Conservation (phyloP, 1,140 invertebrate species). For the Hyphantria cunea region DNA sequence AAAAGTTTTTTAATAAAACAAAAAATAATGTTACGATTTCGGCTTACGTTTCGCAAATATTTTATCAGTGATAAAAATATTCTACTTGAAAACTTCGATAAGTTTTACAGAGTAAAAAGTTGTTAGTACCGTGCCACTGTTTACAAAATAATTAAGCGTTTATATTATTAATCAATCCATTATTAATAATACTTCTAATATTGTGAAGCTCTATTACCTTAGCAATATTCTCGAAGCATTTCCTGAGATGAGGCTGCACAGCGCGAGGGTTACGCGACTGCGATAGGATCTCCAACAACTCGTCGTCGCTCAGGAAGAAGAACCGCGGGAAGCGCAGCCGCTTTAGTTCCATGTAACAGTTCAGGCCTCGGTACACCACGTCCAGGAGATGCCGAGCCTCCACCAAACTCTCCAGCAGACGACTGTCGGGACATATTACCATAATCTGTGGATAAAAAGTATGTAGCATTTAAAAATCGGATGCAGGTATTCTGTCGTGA, state of each 20-base stretch:
- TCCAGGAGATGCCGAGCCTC: constrained; percentile 86
- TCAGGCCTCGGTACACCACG: constrained; percentile 87
- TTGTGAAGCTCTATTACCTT: constrained; percentile 73
- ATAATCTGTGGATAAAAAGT: constrained; percentile 78
- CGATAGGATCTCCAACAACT: constrained; percentile 89
- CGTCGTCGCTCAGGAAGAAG: constrained; percentile 91
- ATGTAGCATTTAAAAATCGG: no score
- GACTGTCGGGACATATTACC: constrained; percentile 82
- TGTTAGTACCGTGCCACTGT: no score
- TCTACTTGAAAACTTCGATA: no score
- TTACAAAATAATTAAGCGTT: no score
- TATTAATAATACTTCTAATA: no score
- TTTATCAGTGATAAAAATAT: no score
- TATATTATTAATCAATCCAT: no score
- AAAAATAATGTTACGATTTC: no score
- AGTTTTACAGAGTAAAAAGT: no score
- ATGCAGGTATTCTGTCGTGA: no score
- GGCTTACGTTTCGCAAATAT: no score
- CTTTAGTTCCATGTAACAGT: constrained; percentile 89
- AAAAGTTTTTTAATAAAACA: no score
- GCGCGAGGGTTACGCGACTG: constrained; percentile 88
- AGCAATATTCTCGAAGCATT: constrained; percentile 91
- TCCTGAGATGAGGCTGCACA: constrained; percentile 90
- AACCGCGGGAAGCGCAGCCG: constrained; percentile 87
- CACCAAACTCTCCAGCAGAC: constrained; percentile 85